Percentiles rank a stretch among this genome's conserved stretches.
phyloP scores from a whole-genome alignment of 2,888 invertebrate genomes.

The Mesorhabditis sp. region DNA sequence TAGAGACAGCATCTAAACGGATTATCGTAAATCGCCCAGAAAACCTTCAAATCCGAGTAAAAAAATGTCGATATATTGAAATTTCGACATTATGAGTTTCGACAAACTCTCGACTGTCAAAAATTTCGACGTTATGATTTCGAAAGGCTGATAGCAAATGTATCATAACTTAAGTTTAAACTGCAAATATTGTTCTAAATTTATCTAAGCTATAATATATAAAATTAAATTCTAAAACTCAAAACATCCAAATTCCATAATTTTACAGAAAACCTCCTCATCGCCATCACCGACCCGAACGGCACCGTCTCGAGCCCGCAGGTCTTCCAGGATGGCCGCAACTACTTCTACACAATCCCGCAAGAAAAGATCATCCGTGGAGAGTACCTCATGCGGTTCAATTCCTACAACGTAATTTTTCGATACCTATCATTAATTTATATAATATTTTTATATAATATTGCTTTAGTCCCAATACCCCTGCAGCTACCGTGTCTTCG shows the following conservation, averaged over 20 bases:
- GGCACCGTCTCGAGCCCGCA: constrained; percentile 18
- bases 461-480: constrained; percentile 13
- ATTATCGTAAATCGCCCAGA: too few relatives aligned
- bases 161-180: too few relatives aligned
- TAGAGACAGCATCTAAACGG: background rate
- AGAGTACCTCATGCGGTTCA: constrained; percentile 23
- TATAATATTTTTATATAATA: background rate
- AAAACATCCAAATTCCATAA: background rate
- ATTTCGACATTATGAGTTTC: too few relatives aligned
- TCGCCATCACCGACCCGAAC: constrained; percentile 38
- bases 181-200: too few relatives aligned
- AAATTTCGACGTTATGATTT: too few relatives aligned
- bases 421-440: background rate
- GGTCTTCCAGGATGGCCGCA: constrained; percentile 10
- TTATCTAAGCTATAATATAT: too few relatives aligned
- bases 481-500: constrained; percentile 40
- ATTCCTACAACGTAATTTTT: constrained; percentile 9
- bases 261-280: constrained; percentile 25
- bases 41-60: too few relatives aligned
- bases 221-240: too few relatives aligned
- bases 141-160: too few relatives aligned
- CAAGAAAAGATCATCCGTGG: constrained; percentile 17
- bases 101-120: too few relatives aligned
- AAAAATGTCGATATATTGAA: too few relatives aligned
- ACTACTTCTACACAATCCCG: constrained; percentile 19